Base-by-base conservation (phyloP, 2,888 invertebrate species). In the Zelleria hepariella region DNA sequence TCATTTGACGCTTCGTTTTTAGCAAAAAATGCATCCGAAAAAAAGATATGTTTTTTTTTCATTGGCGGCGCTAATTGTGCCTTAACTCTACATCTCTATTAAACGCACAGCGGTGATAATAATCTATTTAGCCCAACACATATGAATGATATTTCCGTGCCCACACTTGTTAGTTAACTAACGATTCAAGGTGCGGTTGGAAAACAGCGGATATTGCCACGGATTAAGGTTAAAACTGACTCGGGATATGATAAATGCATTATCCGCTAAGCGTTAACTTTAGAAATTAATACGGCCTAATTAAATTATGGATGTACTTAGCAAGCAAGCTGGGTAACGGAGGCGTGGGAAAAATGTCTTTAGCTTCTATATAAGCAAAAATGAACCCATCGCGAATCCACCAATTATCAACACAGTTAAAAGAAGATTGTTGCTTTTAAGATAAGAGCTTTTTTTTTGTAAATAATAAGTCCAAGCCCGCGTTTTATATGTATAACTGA, bases 131-230 rank as follows among this genome's bases (percentile, higher is more conserved):
- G 21, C n/a, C 24, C 53, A 53, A 20, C 54, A 15, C 32, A 32
- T 10, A 57, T 59, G 51, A 52, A 57, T 57, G 57, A 57, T 59
- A 59, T 57, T 55, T 55, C 32, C 55, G 20, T 18, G 21, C 8
- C 7, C 8, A 54, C 48, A 57, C 47, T 57, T 53, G 59, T 60
- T 53, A 57, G 52, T 57, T 52, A 42, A 15, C 51, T 53, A 57
- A 60, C 53, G 57, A 8, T 21, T 27, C 47, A 54, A 57, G 57
- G 59, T 57, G 59, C 52, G 57, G 51, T 53, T 2, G 57, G 57
- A 56, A 60, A 60, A 57, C 42, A 27, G 42, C 57, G 53, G 57
- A 57, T 57, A 52, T 60, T 55, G 27, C 18, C 10, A 15, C 20
- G 32, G 7, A 55, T 21, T 55, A 55, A 21, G 20, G 51, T 51